Evolutionary conservation across 2,888 invertebrate species (phyloP).

Genomic region (Caenorhabditis sinica): DNA sequence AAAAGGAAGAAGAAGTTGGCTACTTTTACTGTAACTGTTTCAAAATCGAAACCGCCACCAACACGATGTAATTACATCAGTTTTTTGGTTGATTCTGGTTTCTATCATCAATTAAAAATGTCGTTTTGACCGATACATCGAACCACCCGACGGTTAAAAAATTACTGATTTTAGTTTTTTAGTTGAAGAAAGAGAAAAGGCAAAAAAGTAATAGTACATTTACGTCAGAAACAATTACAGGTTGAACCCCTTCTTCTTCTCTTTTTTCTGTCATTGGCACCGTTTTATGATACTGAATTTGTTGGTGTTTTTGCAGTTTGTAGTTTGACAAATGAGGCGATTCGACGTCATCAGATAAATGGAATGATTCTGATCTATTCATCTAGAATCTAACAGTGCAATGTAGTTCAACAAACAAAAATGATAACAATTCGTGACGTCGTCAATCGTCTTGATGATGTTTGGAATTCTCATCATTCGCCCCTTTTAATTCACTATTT

Average conservation of each 20-base stretch:
- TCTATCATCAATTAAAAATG: constrained; percentile 39
- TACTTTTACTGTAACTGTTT: constrained; percentile 15
- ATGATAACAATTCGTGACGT: constrained; percentile 39
- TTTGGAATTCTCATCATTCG: constrained; percentile 26
- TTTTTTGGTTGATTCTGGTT: constrained; percentile 28
- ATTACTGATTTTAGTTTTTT: constrained; percentile 18
- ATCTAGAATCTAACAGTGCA: constrained; percentile 20
- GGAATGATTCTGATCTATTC: constrained; percentile 34
- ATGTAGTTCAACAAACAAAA: constrained; percentile 29
- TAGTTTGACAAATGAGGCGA: constrained; percentile 25
- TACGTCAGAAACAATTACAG: constrained; percentile 17
- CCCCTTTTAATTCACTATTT: neutral
- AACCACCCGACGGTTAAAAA: constrained; percentile 10
- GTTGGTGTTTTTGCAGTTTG: constrained; percentile 12
- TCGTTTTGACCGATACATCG: constrained; percentile 23
- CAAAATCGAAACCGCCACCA: constrained; percentile 23
- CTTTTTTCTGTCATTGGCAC: constrained; percentile 6
- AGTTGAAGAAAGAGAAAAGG: neutral
- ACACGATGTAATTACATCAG: constrained; percentile 34
- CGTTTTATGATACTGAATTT: neutral
- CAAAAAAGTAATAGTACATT: constrained; percentile 5
- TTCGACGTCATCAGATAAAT: constrained; percentile 20
- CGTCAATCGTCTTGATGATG: constrained; percentile 5
- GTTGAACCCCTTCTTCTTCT: neutral
- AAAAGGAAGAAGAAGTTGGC: constrained; percentile 9